Conservation (phyloP, 2,113 vertebrate species). For the Phalacrocorax carbo region DNA sequence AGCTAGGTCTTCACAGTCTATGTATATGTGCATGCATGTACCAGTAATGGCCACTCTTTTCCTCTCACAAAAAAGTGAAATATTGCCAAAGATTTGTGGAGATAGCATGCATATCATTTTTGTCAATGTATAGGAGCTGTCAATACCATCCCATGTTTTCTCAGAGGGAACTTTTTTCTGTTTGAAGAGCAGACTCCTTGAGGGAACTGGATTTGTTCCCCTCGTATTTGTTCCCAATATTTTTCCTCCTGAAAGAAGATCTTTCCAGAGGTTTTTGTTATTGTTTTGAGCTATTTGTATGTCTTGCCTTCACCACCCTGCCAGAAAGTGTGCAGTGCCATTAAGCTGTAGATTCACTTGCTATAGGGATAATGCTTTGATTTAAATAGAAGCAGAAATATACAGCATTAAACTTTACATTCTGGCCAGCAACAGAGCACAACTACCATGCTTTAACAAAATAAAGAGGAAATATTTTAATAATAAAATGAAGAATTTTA, state of each 20-base stretch:
- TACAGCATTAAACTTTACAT: background rate
- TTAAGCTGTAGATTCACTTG: slow-evolving; percentile 28
- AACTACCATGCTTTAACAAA: background rate
- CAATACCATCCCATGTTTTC: background rate
- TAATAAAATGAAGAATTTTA: background rate
- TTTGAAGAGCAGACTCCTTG: background rate
- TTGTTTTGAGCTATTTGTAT: slow-evolving; percentile 22
- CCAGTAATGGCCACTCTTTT: background rate
- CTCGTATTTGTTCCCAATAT: background rate
- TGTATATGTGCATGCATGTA: background rate
- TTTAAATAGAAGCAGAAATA: slow-evolving; percentile 27
- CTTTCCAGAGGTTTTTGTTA: background rate
- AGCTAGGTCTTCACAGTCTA: background rate
- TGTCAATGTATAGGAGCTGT: background rate
- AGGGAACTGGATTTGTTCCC: background rate
- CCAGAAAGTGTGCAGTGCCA: background rate
- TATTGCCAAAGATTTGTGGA: background rate
- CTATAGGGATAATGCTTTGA: slow-evolving; percentile 31
- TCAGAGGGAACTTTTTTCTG: background rate
- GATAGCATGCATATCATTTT: background rate
- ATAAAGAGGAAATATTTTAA: background rate
- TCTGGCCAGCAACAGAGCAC: background rate
- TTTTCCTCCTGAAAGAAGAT: slow-evolving; percentile 2
- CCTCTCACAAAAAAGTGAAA: background rate
- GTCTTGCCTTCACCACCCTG: background rate